Base-by-base conservation (phyloP, 2,113 vertebrate species). In the Actenoides hombroni region DNA sequence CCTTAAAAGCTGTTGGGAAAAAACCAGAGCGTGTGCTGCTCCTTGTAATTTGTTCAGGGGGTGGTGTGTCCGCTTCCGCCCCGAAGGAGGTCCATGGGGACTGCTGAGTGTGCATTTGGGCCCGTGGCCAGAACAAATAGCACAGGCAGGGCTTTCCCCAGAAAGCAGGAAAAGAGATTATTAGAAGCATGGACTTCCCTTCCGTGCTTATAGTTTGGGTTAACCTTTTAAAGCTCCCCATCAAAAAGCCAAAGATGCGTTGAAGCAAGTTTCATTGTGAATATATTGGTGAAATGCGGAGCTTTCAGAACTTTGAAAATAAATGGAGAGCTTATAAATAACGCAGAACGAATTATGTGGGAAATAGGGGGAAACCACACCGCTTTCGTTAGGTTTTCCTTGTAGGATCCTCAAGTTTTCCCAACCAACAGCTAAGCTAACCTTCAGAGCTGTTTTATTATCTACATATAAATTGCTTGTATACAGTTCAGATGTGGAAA, bases 341-440 rank as follows among this genome's bases (percentile, higher is more conserved):
- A 44, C 2, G 4, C 12, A 44, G 70, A 82, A 79, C 79, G 65
- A 82, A 82, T 84, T 92, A 83, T 0, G 1, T 46, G 64, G 35
- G 56, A 92, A 96, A 90, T 60, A 4, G 69, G 83, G 95, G 81
- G 51, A 92, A 93, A 64, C 63, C 64, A 78, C 64, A 61, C 57
- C 91, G 63, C 31, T 95, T 96, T 82, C 57, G 69, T 92, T 93
- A 84, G 9, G 29, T 15, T 90, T 88, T 95, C 76, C 59, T 92
- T 79, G 44, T 21, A 56, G 44, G 15, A 87, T 89, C 48, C 69
- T 94, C 31, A 86, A 44, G 25, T 73, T 93, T 96, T 96, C 44
- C 40, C 24, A 33, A 59, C 79, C 40, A 96, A 59, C 35, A 89
- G 35, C 44, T 65, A 80, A 89, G 35, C 44, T 65, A 83, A 86